Evolutionary conservation across 2,888 invertebrate genomes (phyloP).

Genomic region (Cyrtodaria siliqua): DNA sequence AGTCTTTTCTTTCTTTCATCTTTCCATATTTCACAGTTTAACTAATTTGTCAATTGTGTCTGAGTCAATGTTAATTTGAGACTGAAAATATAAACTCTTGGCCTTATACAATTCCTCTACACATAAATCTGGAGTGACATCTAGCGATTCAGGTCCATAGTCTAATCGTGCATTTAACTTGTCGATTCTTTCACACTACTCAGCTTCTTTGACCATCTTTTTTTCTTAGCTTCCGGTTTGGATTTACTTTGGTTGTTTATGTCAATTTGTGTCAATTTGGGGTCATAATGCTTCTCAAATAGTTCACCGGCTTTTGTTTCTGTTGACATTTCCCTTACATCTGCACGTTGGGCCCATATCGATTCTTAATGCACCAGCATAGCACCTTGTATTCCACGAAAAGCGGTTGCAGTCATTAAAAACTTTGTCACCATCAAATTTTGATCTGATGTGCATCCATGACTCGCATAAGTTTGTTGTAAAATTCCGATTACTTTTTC

Average conservation of each 20-base stretch:
- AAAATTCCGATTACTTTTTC: constrained; percentile 19
- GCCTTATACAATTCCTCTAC: not conserved
- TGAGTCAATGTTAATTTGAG: no score
- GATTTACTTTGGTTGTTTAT: not conserved
- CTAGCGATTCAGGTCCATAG: constrained; percentile 4
- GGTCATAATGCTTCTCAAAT: not conserved
- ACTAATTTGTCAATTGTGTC: no score
- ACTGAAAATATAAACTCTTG: not conserved
- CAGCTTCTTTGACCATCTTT: constrained; percentile 17
- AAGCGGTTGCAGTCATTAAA: constrained; percentile 43
- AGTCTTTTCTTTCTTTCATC: not conserved
- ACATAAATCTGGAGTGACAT: no score
- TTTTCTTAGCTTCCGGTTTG: not conserved
- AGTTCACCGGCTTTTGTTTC: no score
- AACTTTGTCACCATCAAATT: constrained; percentile 64
- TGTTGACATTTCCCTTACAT: constrained; percentile 11
- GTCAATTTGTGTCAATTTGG: not conserved
- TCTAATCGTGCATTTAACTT: constrained; percentile 17
- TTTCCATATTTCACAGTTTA: not conserved
- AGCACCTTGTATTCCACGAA: constrained; percentile 60
- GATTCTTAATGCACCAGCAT: constrained; percentile 38
- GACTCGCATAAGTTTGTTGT: constrained; percentile 4
- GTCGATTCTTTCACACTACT: constrained; percentile 1
- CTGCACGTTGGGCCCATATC: constrained; percentile 32
- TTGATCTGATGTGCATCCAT: no score